These are phyloP conservation scores for Conomelus anceps DNA, from an alignment of 2,888 invertebrate genomes.

Conservation along the genomic window DNA sequence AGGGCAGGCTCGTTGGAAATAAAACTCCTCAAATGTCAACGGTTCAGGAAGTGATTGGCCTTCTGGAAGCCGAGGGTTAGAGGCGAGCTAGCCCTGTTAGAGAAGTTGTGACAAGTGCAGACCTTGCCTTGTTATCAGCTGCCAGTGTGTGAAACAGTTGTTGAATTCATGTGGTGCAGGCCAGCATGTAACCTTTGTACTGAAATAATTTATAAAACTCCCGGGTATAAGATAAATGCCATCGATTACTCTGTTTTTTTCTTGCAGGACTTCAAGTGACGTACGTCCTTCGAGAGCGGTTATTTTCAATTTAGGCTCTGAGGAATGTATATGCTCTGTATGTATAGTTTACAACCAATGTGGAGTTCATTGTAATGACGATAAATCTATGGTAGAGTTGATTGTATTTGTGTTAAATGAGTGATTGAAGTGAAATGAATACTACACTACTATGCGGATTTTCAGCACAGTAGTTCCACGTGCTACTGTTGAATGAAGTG, in stretches of 20 bases:
- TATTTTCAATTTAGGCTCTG: not conserved
- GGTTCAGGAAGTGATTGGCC: not conserved
- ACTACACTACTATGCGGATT: too few species aligned
- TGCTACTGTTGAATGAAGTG: too few species aligned
- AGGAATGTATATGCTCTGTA: not conserved
- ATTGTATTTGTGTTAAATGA: not conserved
- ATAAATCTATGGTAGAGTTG: not conserved
- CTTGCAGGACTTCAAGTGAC: not conserved
- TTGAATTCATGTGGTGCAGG: not conserved
- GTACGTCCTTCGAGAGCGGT: not conserved
- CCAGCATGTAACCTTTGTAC: not conserved
- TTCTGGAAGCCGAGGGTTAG: not conserved
- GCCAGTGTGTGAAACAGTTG: not conserved
- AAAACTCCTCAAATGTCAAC: not conserved
- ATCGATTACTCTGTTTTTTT: not conserved
- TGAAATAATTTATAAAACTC: not conserved
- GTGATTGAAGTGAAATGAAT: too few species aligned
- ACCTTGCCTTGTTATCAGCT: not conserved
- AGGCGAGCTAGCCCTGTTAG: not conserved
- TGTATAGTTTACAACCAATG: not conserved
- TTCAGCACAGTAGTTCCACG: too few species aligned
- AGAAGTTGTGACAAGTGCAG: not conserved
- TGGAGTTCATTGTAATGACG: not conserved
- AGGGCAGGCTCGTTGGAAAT: not conserved
- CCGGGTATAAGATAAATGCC: not conserved